Base-by-base conservation (phyloP, 2,113 vertebrate species). In the Triplophysa siluroides region DNA sequence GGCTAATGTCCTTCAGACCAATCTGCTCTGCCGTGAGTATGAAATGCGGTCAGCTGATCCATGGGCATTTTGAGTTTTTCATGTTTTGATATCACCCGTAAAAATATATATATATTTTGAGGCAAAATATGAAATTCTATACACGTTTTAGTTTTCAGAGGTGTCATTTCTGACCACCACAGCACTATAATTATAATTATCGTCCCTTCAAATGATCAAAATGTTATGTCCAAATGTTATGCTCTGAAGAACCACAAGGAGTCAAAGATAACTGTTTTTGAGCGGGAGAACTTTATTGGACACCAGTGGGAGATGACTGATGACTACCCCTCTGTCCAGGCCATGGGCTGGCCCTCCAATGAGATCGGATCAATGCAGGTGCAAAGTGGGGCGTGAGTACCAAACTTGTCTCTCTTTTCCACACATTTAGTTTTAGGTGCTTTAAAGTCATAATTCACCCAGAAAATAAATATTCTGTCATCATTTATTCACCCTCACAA, bases 321-420 rank as follows among this genome's bases (percentile, higher is more conserved):
- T 0, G 96, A 98, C 87, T 98, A 96, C 88, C 96, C 96, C 71
- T 98, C 97, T 41, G 93, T 98, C 87, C 95, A 98, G 92, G 96
- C 96, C 83, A 98, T 98, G 96, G 96, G 96, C 83, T 98, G 97
- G 97, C 88, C 89, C 84, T 97, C 95, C 93, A 98, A 96, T 0
- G 96, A 98, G 93, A 95, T 98, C 76, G 96, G 97, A 85, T 97
- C 97, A 81, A 98, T 98, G 96, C 96, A 97, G 90, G 91, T 96
- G 88, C 93, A 93, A 87, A 92, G 93, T 0, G 97, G 97, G 45
- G 92, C 95, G 95, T 98, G 92, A 97, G 97, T 95, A 78, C 77
- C 41, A 14, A 13, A 2, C n/a, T 41, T 23, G 18, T 74, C 14
- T 61, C 14, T 52, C 23, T 60, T 5, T 29, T 23, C 24, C 26